A percentile compares a stretch with the other conserved stretches of the same genome.
These are phyloP conservation scores for Bombycilla garrulus DNA, from an alignment of 2,113 vertebrate species.

Conservation along the genomic window DNA sequence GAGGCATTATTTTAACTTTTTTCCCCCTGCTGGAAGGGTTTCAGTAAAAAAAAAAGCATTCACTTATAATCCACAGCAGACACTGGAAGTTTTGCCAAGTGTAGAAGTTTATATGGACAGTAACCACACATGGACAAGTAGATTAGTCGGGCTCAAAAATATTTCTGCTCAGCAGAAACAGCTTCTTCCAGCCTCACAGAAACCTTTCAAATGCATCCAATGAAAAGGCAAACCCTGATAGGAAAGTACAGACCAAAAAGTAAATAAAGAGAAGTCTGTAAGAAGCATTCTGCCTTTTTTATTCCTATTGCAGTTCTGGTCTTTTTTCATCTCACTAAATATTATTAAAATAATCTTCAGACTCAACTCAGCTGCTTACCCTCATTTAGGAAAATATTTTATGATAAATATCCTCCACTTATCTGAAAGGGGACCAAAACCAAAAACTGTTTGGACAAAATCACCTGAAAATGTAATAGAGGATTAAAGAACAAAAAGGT, in stretches of 20 bases:
- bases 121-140: neutral
- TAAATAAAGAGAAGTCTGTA: neutral
- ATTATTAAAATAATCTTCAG: neutral
- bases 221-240: neutral
- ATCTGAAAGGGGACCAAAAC: neutral
- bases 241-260: neutral
- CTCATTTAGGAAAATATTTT: neutral
- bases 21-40: neutral
- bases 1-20: neutral
- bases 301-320: neutral
- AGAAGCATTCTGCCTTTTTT: neutral
- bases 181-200: neutral
- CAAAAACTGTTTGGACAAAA: neutral
- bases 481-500: neutral
- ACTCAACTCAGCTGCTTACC: neutral
- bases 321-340: neutral
- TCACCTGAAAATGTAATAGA: neutral
- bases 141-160: neutral
- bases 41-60: neutral
- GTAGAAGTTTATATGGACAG: neutral
- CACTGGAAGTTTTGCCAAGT: neutral
- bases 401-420: neutral
- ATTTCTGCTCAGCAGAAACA: neutral
- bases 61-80: neutral
- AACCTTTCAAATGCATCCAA: neutral